These are phyloP conservation scores for Cosmia trapezina DNA, from an alignment of 2,888 invertebrate genomes.

Conservation along the genomic window DNA sequence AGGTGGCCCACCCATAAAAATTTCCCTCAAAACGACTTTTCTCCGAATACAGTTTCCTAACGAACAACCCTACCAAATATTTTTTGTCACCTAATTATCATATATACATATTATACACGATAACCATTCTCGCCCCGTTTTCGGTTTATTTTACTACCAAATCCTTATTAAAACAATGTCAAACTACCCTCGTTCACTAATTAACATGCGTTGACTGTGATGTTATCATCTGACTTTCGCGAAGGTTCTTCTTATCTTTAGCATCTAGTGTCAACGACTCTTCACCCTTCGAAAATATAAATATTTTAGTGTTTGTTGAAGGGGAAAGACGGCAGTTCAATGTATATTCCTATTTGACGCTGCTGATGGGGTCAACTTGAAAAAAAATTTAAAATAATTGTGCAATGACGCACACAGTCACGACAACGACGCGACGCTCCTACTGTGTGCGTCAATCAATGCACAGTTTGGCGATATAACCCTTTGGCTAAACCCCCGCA, in stretches of 20 bases:
- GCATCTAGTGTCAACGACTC: conserved; percentile 43
- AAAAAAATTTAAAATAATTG: not conserved
- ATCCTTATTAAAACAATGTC: conserved; percentile 46
- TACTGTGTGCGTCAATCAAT: not conserved
- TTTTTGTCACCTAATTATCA: conserved; percentile 1
- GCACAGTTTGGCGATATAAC: not conserved
- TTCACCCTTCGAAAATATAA: conserved; percentile 17
- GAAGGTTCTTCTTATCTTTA: conserved; percentile 36
- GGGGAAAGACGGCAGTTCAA: not conserved
- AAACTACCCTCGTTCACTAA: conserved; percentile 27
- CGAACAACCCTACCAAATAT: conserved; percentile 1
- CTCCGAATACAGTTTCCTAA: not conserved
- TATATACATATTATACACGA: not conserved
- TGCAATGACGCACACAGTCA: not conserved
- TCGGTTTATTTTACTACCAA: conserved; percentile 13
- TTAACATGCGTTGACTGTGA: conserved; percentile 39
- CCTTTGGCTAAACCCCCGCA: no score
- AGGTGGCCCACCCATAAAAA: not conserved
- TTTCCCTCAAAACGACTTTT: not conserved
- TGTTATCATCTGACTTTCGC: conserved; percentile 44
- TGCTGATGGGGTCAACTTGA: not conserved
- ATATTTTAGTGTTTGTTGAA: not conserved
- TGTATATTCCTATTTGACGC: not conserved
- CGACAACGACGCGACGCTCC: not conserved
- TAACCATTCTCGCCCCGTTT: conserved; percentile 18